These are phyloP conservation scores for Fragariocoptes setiger DNA, from an alignment of 1,140 invertebrate genomes.

Conservation along the genomic window DNA sequence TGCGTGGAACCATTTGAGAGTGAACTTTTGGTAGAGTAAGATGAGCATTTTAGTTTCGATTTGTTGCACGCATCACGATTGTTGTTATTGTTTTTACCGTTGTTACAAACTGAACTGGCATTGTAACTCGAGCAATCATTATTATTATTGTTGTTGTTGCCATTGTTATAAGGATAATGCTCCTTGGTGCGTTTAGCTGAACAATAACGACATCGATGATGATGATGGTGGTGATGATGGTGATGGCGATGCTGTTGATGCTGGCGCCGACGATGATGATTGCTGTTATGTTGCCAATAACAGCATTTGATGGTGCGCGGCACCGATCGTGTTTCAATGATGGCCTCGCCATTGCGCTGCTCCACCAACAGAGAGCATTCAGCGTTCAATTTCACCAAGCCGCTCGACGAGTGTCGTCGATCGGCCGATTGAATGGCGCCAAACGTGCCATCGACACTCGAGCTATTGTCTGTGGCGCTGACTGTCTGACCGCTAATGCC, in stretches of 20 bases:
- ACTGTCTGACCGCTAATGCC: background rate
- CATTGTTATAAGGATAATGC: background rate
- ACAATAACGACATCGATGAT: background rate
- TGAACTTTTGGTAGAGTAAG: too few species aligned
- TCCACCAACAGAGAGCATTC: background rate
- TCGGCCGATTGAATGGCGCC: background rate
- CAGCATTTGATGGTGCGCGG: background rate
- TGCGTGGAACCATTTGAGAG: too few species aligned
- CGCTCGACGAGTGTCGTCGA: background rate
- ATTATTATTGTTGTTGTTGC: background rate
- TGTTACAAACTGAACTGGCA: background rate
- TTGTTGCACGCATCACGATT: too few species aligned
- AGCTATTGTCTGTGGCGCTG: too few species aligned
- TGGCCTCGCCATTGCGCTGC: background rate
- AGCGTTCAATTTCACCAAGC: too few species aligned
- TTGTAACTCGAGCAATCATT: too few species aligned
- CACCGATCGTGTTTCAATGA: background rate
- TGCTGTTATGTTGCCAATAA: background rate
- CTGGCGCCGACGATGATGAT: background rate
- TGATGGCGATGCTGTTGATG: constrained; percentile 2
- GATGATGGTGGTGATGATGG: background rate
- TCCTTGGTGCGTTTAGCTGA: background rate
- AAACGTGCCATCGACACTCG: background rate
- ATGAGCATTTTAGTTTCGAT: too few species aligned
- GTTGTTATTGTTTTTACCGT: background rate